Conservation (phyloP, 2,888 invertebrate genomes). For the Eristalis pertinax region DNA sequence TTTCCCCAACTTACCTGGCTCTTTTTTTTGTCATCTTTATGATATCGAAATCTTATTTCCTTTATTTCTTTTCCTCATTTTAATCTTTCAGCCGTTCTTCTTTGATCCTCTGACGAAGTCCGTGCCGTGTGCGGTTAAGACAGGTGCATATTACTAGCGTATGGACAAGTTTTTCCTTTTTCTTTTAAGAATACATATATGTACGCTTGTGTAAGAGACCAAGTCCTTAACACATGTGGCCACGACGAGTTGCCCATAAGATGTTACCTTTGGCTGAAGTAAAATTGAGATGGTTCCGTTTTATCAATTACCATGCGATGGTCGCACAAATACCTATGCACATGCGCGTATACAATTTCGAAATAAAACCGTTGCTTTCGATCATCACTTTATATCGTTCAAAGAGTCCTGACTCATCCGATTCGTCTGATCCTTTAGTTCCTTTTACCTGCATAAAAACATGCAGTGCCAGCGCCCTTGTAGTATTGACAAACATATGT, state of each 20-base stretch:
- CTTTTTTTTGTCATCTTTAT: conserved; percentile 66
- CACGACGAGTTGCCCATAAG: conserved; percentile 49
- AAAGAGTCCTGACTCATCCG: conserved; percentile 48
- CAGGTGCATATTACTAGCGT: conserved; percentile 61
- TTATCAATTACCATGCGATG: conserved; percentile 67
- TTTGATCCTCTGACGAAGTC: conserved; percentile 66
- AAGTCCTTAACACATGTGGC: conserved; percentile 63
- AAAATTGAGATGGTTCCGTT: conserved; percentile 53
- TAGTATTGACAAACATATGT: conserved; percentile 64
- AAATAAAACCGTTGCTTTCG: conserved; percentile 71
- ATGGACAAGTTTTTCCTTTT: conserved; percentile 43
- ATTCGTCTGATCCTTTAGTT: conserved; percentile 56
- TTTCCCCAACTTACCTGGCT: conserved; percentile 60
- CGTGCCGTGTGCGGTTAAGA: conserved; percentile 71
- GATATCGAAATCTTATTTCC: conserved; percentile 72
- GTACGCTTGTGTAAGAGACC: conserved; percentile 13
- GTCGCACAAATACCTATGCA: conserved; percentile 44
- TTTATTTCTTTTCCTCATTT: conserved; percentile 68
- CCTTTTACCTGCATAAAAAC: conserved; percentile 60
- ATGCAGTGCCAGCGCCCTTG: conserved; percentile 16
- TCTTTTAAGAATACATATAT: neutral
- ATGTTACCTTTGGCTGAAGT: conserved; percentile 53
- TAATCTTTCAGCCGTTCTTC: conserved; percentile 69
- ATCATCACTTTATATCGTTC: conserved; percentile 65
- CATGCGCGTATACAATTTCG: conserved; percentile 60